Evolutionary conservation across 2,888 invertebrate genomes (phyloP), one percentile per base, ranked within the genome.

Genomic region (Eudasyphora cyanicolor): DNA sequence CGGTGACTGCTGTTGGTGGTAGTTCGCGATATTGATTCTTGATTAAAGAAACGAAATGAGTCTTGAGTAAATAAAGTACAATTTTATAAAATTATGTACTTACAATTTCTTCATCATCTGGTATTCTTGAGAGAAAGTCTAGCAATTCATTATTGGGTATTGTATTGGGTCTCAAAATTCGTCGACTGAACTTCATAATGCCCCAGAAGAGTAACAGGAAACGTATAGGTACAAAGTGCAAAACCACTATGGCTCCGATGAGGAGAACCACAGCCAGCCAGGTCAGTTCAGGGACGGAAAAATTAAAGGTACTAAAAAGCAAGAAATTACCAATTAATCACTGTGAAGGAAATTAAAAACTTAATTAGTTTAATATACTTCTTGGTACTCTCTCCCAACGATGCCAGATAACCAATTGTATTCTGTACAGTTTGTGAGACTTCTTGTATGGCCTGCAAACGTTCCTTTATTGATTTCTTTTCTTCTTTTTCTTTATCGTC

Each of bases 371-470:
- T 19, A 70, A 79, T 94, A 92, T 93, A 98, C 98, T 99, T 99
- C 93, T 98, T 98, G 76, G 98, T 95, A 90, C 96, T 95, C 93
- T 99, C 99, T 86, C 97, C 96, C 82, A 99, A 93, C n/a, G 98
- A 97, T 8, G 98, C 98, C 83, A 98, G 95, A 89, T 96, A 97
- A 27, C 99, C 99, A 81, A 99, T 96, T 0, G 97, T 96, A 89
- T 99, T 98, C 92, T 99, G 99, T 3, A 99, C 98, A 77, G 97
- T 97, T 89, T 98, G 97, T 19, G 99, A 98, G 2, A 99, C 98
- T 92, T 99, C 99, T 92, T 99, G 99, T 87, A 99, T 98, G 2
- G 98, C 97, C 92, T 98, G 98, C 54, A 99, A 92, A 82, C 97
- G 95, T 91, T 98, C 98, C 91, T 98, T 98, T 75, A 99, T 93